Evolutionary conservation across 2,888 invertebrate species (phyloP), one percentile per base, ranked within the genome.

Genomic region (Drosophila putrida): DNA sequence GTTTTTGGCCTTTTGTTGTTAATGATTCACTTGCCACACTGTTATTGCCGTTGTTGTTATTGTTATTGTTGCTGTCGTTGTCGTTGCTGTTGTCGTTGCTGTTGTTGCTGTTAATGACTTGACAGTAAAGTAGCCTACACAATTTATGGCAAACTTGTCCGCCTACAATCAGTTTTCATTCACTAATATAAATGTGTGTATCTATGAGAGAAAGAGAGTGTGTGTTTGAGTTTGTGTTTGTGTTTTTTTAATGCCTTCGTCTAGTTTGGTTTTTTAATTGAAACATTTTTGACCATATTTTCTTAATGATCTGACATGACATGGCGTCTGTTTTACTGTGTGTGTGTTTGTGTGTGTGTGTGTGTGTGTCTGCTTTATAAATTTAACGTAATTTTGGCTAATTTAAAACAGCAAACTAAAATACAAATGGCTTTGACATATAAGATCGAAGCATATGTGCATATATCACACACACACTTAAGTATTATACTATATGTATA

Each of bases 281-380:
- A 86, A 86, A 87, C 85, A 87, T 86, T 86, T 87, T 81, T 86
- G 81, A 78, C 85, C 85, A 86, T 83, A 86, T 87, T 87, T 82
- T 81, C 82, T 73, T 87, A 87, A 87, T 85, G 85, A 86, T 82
- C 78, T 71, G 81, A 84, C 84, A 82, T 84, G 87, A 81, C 87
- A 81, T 81, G 85, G 84, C 84, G 80, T 84, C 86, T 75, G 72
- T 70, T 73, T 54, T 55, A 33, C 53, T 61, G 27, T 66, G 36
- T 10, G 9, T 27, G 20, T 50, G 35, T 15, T 10, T 31, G 43
- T 62, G 39, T 69, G 36, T 51, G 33, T 28, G 33, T 27, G 43
- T 59, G 39, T 71, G 36, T 36, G 38, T 35, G 4, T 61, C 53
- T 35, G 10, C 61, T 43, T 71, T 76, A 82, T 70, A 74, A 82